Base-by-base conservation (phyloP, 2,113 vertebrate genomes). In the Cyprinodon tularosa region DNA sequence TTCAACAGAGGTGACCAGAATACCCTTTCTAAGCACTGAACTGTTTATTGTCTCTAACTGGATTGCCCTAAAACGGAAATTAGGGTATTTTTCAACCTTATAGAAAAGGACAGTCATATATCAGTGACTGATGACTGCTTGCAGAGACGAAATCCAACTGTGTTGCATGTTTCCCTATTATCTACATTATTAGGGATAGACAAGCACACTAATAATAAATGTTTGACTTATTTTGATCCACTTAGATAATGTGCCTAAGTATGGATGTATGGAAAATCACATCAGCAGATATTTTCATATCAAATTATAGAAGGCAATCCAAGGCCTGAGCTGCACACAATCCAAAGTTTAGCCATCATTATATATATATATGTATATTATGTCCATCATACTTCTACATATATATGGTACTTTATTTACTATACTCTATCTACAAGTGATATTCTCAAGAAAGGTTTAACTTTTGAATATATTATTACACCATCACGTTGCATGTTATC, bases 221-320 rank as follows among this genome's bases (percentile, higher is more conserved):
- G 29, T 29, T 29, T 29, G 29, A 44, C 78, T 85, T 74, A 89
- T 88, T 90, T 91, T 89, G 85, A 72, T 81, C 80, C 86, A 86
- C 82, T 86, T 80, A 75, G 84, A 89, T 90, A 90, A 90, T 88
- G 85, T 88, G 85, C 71, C 60, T 80, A 4, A 15, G 75, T 78
- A 66, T 84, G 80, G 77, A 90, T 29, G 29, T 29, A 77, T 81
- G 79, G 77, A 87, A 90, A 91, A 90, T 84, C 22, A 29, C 79
- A 88, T 86, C 89, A 72, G 80, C 76, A 77, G 86, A 87, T 80
- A 73, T 69, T 75, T 57, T 86, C 75, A 83, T 64, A 42, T 53
- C 17, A 53, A 53, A 53, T 53, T 20, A 53, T 17, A 84, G 84
- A 90, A 85, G 60, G 62, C 74, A 68, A 81, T 89, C 82, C 72